These are phyloP conservation scores for Diadumene lineata DNA, from an alignment of 92 coral and sea anemone species.

Conservation along the genomic window DNA sequence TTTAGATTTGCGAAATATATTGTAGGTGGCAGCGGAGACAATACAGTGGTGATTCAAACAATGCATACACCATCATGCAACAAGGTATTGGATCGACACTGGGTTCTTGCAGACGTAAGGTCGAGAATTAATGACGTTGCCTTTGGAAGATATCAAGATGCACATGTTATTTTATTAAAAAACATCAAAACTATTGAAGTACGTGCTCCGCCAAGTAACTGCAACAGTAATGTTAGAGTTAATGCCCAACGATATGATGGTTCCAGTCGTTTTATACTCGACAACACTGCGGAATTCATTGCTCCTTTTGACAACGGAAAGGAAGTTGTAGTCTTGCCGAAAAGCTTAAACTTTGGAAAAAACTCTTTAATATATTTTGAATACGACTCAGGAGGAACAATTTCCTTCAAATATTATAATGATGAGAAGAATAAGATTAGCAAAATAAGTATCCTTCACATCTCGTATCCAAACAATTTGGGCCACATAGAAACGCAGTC, in stretches of 20 bases:
- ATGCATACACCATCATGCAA: background rate
- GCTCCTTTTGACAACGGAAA: conserved; percentile 14
- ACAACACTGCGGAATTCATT: background rate
- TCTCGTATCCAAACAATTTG: background rate
- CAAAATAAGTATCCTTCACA: background rate
- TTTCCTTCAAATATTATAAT: conserved; percentile 25
- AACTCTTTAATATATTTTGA: background rate
- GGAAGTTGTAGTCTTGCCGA: conserved; percentile 15
- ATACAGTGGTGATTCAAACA: background rate
- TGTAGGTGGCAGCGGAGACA: background rate
- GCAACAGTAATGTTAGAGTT: background rate
- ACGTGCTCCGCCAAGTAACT: background rate
- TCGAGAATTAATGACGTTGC: background rate
- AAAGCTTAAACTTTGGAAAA: background rate
- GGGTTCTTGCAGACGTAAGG: background rate
- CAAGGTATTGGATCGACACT: background rate
- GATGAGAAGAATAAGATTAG: conserved; percentile 5
- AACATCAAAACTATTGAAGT: conserved; percentile 22
- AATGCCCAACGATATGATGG: conserved; percentile 17
- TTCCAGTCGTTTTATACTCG: conserved; percentile 6
- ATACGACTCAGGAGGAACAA: background rate
- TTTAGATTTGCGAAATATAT: conserved; percentile 1
- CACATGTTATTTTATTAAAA: conserved; percentile 21
- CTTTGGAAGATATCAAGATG: background rate
- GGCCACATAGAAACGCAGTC: background rate